These are phyloP conservation scores for Watersipora subatra DNA, from an alignment of 1,140 invertebrate species.

Conservation along the genomic window DNA sequence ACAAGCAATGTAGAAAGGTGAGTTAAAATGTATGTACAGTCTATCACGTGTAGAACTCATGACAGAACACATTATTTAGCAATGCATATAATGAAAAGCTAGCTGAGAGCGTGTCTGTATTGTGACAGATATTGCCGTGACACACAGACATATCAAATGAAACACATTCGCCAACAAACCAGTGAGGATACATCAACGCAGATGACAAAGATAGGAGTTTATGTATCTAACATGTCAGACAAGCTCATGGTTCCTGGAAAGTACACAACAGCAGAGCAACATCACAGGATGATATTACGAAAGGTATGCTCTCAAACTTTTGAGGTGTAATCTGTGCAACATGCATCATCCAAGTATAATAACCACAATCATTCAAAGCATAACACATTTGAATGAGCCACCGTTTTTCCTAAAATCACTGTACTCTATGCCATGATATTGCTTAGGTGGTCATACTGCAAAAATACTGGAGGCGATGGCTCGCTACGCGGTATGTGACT, in stretches of 20 bases:
- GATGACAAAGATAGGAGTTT: constrained; percentile 40
- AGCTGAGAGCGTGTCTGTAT: too few species aligned
- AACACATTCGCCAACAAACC: constrained; percentile 30
- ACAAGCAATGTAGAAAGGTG: constrained; percentile 16
- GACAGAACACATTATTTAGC: too few species aligned
- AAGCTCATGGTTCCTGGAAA: constrained; percentile 31
- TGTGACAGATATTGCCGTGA: constrained; percentile 27
- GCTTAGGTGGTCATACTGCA: constrained; percentile 17
- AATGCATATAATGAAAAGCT: too few species aligned
- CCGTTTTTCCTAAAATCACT: too few species aligned
- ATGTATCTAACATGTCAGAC: constrained; percentile 29
- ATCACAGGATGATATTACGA: constrained; percentile 18
- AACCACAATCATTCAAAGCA: too few species aligned
- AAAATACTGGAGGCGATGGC: constrained; percentile 23
- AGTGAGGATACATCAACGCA: constrained; percentile 37
- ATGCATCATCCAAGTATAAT: too few species aligned
- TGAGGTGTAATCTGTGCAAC: too few species aligned
- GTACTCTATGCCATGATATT: too few species aligned
- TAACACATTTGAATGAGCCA: too few species aligned
- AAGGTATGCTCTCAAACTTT: constrained; percentile 17
- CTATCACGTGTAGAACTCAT: not conserved
- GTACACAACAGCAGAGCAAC: constrained; percentile 38
- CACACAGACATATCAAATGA: constrained; percentile 36
- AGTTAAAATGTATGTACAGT: constrained; percentile 7
- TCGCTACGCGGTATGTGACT: constrained; percentile 17